Conservation (phyloP, 2,113 vertebrate genomes). For the Casuarius casuarius region DNA sequence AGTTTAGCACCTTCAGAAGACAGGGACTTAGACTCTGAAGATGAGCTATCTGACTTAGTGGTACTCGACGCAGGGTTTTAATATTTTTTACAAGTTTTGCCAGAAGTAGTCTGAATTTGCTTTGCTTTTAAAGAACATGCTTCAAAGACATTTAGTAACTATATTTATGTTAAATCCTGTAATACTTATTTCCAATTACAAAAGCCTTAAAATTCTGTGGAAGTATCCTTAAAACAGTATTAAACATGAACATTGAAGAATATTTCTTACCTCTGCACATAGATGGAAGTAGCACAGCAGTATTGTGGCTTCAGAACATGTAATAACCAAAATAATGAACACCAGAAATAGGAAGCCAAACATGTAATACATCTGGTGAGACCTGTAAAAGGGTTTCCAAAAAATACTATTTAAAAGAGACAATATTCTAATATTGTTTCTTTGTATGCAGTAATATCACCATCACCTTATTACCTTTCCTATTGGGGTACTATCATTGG, state of each 20-base stretch:
- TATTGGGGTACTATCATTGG: neutral
- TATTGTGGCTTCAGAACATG: slow-evolving; percentile 97
- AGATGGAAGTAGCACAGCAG: slow-evolving; percentile 99
- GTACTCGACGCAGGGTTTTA: neutral
- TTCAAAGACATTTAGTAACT: neutral
- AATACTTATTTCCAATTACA: neutral
- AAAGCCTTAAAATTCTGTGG: neutral
- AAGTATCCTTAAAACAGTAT: neutral
- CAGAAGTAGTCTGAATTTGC: neutral
- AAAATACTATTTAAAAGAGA: neutral
- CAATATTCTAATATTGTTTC: neutral
- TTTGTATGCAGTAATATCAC: neutral
- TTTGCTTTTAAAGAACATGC: neutral
- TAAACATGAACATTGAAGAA: neutral
- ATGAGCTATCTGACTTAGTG: neutral
- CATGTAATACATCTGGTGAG: slow-evolving; percentile 99
- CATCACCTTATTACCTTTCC: neutral
- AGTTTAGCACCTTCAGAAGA: neutral
- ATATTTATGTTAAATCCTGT: neutral
- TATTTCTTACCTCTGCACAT: slow-evolving; percentile 91
- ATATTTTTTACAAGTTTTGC: neutral
- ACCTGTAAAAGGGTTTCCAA: slow-evolving; percentile 80
- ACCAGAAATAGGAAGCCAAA: slow-evolving; percentile 99
- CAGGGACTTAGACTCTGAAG: neutral
- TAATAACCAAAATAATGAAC: slow-evolving; percentile 98